phyloP scores from a whole-genome alignment of 2,888 invertebrate species.

The Orgyia antiqua region DNA sequence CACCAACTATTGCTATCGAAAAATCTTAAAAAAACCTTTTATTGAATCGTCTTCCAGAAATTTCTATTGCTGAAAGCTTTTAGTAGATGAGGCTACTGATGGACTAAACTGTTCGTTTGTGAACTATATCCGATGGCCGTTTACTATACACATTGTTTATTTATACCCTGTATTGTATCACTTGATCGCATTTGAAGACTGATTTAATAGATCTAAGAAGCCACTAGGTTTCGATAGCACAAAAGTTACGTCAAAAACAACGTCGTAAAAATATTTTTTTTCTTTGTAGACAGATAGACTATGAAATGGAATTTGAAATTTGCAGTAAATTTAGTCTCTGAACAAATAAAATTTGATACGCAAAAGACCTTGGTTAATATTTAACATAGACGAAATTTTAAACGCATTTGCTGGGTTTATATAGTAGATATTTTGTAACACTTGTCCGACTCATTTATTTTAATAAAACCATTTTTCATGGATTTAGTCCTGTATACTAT shows the following conservation, averaged over 20 bases:
- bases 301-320: neutral
- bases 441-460: no score
- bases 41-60: conserved; percentile 22
- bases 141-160: conserved; percentile 6
- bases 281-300: no score
- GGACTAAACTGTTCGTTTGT: neutral
- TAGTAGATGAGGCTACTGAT: conserved; percentile 45
- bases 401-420: no score
- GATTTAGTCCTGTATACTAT: no score
- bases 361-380: no score
- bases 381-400: no score
- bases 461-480: no score
- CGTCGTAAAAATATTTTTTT: no score
- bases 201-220: neutral
- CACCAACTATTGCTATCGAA: no score
- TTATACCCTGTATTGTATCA: conserved; percentile 17
- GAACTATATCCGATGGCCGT: conserved; percentile 1
- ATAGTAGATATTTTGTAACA: no score
- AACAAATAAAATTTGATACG: no score
- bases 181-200: neutral
- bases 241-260: neutral
- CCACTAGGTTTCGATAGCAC: neutral
- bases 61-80: conserved; percentile 55
- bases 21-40: no score
- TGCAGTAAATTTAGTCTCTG: neutral